Evolutionary conservation across 2,888 invertebrate species (phyloP), one percentile per base, ranked within the genome.

Genomic region (Nomada lathburiana): DNA sequence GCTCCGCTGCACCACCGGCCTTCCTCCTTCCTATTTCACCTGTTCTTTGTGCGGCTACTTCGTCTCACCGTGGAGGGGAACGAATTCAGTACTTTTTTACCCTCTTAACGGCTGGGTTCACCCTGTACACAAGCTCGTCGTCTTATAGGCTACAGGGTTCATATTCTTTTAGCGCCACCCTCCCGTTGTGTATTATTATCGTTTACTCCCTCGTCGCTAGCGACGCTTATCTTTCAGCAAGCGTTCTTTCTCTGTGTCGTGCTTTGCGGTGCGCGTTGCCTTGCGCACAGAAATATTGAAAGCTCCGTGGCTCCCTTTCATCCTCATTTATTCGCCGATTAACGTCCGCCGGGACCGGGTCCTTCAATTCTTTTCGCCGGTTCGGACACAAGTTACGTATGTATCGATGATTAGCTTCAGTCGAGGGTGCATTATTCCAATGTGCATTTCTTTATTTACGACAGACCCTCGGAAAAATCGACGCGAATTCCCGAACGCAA

Each of bases 121-220:
- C 75, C 64, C 77, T 62, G 76, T 62, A 79, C 78, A 60, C 73
- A 63, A 73, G 55, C 75, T 74, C 64, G 47, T 47, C 68, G 77
- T 62, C 79, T 80, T 80, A 87, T 80, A 80, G 78, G 73, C 78
- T 63, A 76, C 74, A 47, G 64, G 63, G 64, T 82, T 73, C 85
- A 72, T 85, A 76, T 77, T 80, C 87, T 86, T 81, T 86, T 80
- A 78, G 74, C 83, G 74, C 29, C 64, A 1, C 57, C 55, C 63
- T 64, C 60, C 65, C 72, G 65, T 86, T 82, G 77, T 36, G 60
- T 16, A 47, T 86, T 80, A 79, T 62, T 71, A 65, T 50, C 76
- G 62, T 67, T 80, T 86, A 73, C 60, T 74, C 64, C 71, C 78
- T 44, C 72, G 67, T 75, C 77, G 53, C 73, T 67, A 67, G 60